phyloP scores from a whole-genome alignment of 2,888 invertebrate species.

The Mimumesa dahlbomi region DNA sequence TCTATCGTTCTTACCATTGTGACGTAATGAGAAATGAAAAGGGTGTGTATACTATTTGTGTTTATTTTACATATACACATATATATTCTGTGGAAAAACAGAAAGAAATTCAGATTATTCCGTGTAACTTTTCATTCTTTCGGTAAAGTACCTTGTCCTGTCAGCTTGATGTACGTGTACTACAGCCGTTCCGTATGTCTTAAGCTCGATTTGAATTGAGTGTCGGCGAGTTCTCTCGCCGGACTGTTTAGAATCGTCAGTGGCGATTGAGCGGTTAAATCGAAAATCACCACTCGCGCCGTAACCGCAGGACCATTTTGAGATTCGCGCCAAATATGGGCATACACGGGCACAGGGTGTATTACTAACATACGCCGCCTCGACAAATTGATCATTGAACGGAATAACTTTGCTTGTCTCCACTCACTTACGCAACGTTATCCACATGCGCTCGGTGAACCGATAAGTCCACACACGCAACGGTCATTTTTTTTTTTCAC shows the following conservation, averaged over 20 bases:
- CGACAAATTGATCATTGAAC: slow-evolving; percentile 75
- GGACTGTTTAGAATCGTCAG: slow-evolving; percentile 14
- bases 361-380: slow-evolving; percentile 45
- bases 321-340: slow-evolving; percentile 51
- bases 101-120: too few relatives aligned
- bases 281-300: slow-evolving; percentile 45
- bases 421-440: slow-evolving; percentile 68
- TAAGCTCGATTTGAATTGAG: slow-evolving; percentile 24
- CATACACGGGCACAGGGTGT: slow-evolving; percentile 22
- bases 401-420: slow-evolving; percentile 71
- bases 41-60: too few relatives aligned
- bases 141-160: too few relatives aligned
- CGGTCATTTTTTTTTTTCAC: slow-evolving; percentile 2
- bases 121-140: too few relatives aligned
- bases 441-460: slow-evolving; percentile 69
- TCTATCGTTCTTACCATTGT: too few relatives aligned
- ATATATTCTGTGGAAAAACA: too few relatives aligned
- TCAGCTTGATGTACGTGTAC: too few relatives aligned
- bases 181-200: too few relatives aligned
- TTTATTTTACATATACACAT: too few relatives aligned
- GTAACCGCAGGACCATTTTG: slow-evolving; percentile 56
- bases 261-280: slow-evolving; percentile 57
- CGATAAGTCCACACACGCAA: slow-evolving; percentile 66
- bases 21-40: too few relatives aligned
- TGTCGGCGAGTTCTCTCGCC: neutral